Evolutionary conservation across 35 echinoderm and acorn worm genomes (phyloP).

Genomic region (Heliocidaris erythrogramma): DNA sequence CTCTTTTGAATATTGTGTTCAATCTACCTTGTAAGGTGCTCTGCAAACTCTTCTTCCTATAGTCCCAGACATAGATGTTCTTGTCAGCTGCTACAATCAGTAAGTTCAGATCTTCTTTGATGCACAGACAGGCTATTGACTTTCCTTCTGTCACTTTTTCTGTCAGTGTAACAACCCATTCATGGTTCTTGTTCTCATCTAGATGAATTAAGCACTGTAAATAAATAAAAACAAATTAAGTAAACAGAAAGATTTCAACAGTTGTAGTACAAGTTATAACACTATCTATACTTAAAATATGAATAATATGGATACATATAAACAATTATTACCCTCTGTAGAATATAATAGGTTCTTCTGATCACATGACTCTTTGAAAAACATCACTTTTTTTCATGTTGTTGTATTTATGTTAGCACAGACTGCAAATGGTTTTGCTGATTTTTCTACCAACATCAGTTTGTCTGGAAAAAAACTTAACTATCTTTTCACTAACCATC

Average conservation of each 20-base stretch:
- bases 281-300: not conserved
- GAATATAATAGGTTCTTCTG: not conserved
- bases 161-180: not conserved
- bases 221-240: not conserved
- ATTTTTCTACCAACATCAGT: not conserved
- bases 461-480: not conserved
- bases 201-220: constrained; percentile 24
- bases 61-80: constrained; percentile 59
- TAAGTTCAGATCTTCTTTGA: constrained; percentile 34
- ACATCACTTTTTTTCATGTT: not conserved
- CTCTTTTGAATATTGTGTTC: not conserved
- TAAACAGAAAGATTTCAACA: not conserved
- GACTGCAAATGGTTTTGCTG: not conserved
- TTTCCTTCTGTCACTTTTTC: not conserved
- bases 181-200: not conserved
- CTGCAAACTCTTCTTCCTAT: not conserved
- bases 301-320: not conserved
- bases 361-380: not conserved
- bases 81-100: constrained; percentile 42
- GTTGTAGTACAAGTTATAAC: not conserved
- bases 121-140: constrained; percentile 31
- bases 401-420: not conserved
- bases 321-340: not conserved
- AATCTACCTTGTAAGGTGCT: not conserved
- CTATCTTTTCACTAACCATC: not conserved